Evolutionary conservation across 2,113 vertebrate genomes (phyloP).

Genomic region (Solenodon paradoxus): DNA sequence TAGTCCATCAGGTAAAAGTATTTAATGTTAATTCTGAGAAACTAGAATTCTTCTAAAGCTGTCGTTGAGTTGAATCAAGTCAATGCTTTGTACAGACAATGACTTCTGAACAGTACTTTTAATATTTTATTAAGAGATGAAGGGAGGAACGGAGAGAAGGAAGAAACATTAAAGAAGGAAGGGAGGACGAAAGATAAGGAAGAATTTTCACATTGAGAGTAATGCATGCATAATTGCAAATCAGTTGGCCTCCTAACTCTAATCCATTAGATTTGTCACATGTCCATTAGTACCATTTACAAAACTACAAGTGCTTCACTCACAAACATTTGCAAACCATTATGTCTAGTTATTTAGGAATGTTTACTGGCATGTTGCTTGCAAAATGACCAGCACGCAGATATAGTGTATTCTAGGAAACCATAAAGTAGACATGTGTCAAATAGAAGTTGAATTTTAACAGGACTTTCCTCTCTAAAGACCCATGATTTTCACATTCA

Average conservation of each 20-base stretch:
- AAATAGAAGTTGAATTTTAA: neutral
- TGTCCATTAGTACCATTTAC: slow-evolving; percentile 24
- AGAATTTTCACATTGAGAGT: slow-evolving; percentile 51
- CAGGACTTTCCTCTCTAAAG: neutral
- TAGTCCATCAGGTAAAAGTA: neutral
- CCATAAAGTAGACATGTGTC: neutral
- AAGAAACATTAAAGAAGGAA: too few species aligned
- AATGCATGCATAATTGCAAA: slow-evolving; percentile 54
- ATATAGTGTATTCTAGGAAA: neutral
- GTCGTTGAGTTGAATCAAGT: neutral
- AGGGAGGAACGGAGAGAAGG: too few species aligned
- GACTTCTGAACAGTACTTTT: slow-evolving; percentile 37
- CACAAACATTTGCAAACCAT: slow-evolving; percentile 15
- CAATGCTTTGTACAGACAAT: slow-evolving; percentile 37
- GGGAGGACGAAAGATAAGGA: too few species aligned
- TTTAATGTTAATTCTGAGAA: neutral
- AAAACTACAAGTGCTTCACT: slow-evolving; percentile 4
- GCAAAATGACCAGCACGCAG: neutral
- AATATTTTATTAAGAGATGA: too few species aligned
- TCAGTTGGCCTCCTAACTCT: slow-evolving; percentile 41
- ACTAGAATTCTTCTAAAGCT: slow-evolving; percentile 34
- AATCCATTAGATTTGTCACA: slow-evolving; percentile 42
- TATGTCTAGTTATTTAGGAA: neutral
- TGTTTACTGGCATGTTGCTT: neutral
- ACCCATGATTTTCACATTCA: neutral